Evolutionary conservation across 2,797 vertebrate genomes (phyloP), one percentile per base, ranked within the genome.

Genomic region (Babyrousa celebensis): DNA sequence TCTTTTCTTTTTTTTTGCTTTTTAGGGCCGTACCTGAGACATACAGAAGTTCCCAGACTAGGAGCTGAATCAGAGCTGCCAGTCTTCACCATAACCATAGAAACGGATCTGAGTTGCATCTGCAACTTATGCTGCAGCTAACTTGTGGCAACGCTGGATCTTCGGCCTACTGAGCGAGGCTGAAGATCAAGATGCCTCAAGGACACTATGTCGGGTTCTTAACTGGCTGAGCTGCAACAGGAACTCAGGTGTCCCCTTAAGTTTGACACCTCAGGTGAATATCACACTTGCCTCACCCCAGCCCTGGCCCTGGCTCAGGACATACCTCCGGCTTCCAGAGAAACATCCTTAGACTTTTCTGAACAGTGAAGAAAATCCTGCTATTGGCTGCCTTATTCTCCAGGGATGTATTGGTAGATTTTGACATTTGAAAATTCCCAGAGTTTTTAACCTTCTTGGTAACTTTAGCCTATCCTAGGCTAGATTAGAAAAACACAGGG

Each of bases 361-460:
- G 3, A 21, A 32, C 23, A 6, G 70, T 82, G 48, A 62, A 27
- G 74, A 91, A 86, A 62, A 65, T 16, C 21, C 48, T 29, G 6
- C 10, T n/a, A 89, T 21, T 36, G 75, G 43, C 48, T 68, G 17
- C 23, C 43, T 86, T 80, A 60, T 74, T 86, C n/a, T 84, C 25
- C 27, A 60, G 52, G 54, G 15, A 60, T n/a, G 5, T 36, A 36
- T 3, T 80, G 62, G 12, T 63, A 83, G 32, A 88, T 83, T 65
- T 78, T 70, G 25, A 32, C 36, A 82, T 88, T 88, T 89, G 11
- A 40, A 75, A 92, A 67, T 43, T 52, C 75, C 90, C n/a, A 43
- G 54, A 32, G 60, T 77, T 2, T 84, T 18, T 94, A 29, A 25
- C 70, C 89, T 85, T 89, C n/a, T 78, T 54, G 10, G 6, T 48